These are phyloP conservation scores for Pherbina coryleti DNA, from an alignment of 2,888 invertebrate genomes.

Conservation along the genomic window DNA sequence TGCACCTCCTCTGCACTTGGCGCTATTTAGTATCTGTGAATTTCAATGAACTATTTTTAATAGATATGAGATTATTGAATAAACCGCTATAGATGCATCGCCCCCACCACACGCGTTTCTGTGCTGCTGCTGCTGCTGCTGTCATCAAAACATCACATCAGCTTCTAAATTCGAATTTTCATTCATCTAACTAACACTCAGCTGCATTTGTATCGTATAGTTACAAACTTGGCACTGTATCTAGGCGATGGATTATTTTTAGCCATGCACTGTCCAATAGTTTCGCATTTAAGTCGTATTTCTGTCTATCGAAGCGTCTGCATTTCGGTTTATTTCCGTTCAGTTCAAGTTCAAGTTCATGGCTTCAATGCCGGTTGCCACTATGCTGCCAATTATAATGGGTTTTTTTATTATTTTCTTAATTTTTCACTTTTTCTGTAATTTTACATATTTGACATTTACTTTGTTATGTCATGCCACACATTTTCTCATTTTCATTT, in stretches of 20 bases:
- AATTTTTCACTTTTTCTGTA: background rate
- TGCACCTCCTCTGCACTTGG: background rate
- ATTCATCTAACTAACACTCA: background rate
- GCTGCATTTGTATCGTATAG: background rate
- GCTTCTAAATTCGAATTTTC: background rate
- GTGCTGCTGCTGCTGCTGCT: background rate
- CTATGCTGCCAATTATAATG: background rate
- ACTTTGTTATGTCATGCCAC: constrained; percentile 16
- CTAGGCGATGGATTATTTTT: background rate
- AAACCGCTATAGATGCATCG: background rate
- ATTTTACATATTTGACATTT: constrained; percentile 11
- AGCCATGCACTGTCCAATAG: background rate
- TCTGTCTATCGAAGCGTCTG: background rate
- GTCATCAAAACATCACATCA: background rate
- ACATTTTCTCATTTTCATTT: no score
- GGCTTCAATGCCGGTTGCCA: background rate
- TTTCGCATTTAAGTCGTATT: background rate
- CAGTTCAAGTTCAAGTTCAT: constrained; percentile 22
- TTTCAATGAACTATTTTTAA: background rate
- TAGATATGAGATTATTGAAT: background rate
- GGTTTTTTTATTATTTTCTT: background rate
- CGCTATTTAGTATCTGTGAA: no score
- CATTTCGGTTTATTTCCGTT: background rate
- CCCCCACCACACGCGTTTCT: background rate
- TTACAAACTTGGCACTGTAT: constrained; percentile 7